These are phyloP conservation scores for Brachionus plicatilis DNA, from an alignment of 1,140 invertebrate species.

Conservation along the genomic window DNA sequence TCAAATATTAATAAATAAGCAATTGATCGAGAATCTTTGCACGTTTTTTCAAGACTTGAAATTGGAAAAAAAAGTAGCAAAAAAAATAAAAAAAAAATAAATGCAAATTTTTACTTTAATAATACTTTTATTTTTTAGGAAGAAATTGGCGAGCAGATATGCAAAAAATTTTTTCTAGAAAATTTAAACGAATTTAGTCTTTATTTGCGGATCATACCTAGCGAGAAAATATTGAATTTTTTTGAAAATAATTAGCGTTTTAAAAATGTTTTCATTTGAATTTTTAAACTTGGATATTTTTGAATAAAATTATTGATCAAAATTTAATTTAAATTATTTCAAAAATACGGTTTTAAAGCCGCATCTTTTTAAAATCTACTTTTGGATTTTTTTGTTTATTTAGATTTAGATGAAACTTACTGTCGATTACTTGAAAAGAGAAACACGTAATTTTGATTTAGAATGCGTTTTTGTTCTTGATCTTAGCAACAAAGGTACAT, in stretches of 20 bases:
- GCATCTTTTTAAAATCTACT: not conserved
- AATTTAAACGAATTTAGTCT: not conserved
- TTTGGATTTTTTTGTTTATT: not conserved
- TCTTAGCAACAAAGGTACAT: conserved; percentile 30
- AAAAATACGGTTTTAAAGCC: not conserved
- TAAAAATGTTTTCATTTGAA: not conserved
- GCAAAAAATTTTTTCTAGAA: not conserved
- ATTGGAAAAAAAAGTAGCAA: not conserved
- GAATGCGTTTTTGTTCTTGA: conserved; percentile 35
- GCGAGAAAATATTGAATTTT: not conserved
- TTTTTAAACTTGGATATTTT: not conserved
- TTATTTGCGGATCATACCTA: not conserved
- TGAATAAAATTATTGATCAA: not conserved
- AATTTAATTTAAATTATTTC: not conserved
- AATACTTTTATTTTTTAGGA: not conserved
- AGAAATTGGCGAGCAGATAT: not conserved
- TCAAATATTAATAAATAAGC: not conserved
- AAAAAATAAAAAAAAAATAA: not conserved
- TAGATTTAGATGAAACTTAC: conserved; percentile 20
- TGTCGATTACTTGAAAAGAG: not conserved
- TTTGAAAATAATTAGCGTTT: conserved; percentile 11
- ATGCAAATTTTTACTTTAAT: not conserved
- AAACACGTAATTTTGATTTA: conserved; percentile 25
- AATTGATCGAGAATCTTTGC: not conserved
- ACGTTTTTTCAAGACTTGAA: not conserved